These are phyloP conservation scores for Cryptoblepharus egeriae DNA, from an alignment of 2,797 vertebrate genomes.

Conservation along the genomic window DNA sequence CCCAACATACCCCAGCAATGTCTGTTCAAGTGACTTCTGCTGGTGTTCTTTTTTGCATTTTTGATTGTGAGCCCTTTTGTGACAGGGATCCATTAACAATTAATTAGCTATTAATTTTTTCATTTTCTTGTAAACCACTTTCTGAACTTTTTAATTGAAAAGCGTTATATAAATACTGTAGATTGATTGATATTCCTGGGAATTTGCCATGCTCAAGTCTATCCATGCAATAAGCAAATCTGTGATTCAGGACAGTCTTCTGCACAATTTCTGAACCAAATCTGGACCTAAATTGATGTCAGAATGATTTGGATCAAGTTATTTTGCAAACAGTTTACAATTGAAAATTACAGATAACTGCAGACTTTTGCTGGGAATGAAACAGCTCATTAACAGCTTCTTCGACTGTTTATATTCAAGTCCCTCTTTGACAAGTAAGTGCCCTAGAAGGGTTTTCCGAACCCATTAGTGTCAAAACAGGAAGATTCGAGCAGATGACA, in stretches of 20 bases:
- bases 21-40: too few relatives aligned
- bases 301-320: not conserved
- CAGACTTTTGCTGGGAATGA: not conserved
- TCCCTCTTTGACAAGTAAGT: constrained; percentile 50
- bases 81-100: too few relatives aligned
- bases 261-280: not conserved
- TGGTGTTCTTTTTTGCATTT: too few relatives aligned
- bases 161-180: too few relatives aligned
- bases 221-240: not conserved
- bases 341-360: not conserved
- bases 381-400: constrained; percentile 6
- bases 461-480: constrained; percentile 66
- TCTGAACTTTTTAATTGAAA: too few relatives aligned
- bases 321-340: not conserved
- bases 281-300: not conserved
- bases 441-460: constrained; percentile 49
- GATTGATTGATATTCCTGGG: too few relatives aligned
- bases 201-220: not conserved
- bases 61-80: too few relatives aligned
- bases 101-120: too few relatives aligned
- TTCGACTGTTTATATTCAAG: not conserved
- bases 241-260: not conserved
- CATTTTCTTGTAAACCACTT: too few relatives aligned
- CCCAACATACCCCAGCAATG: too few relatives aligned
- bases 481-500: constrained; percentile 67